Conservation (phyloP, 2,797 vertebrate genomes). For the Lacerta bilineata region DNA sequence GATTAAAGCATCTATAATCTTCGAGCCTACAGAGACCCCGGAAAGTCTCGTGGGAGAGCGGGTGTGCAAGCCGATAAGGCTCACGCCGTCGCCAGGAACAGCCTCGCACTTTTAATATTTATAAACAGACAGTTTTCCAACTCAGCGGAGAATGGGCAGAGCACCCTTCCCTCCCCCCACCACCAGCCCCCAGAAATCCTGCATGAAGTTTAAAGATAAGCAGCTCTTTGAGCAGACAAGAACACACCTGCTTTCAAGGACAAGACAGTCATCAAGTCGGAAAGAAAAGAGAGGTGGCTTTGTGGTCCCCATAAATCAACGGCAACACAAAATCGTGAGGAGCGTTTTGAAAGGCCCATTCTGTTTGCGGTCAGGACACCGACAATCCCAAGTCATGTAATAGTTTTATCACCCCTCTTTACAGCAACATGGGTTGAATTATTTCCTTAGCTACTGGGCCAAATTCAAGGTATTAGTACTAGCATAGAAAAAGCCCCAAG, state of each 20-base stretch:
- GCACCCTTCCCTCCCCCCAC: no score
- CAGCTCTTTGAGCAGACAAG: slow-evolving; percentile 49
- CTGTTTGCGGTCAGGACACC: no score
- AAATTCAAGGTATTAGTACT: no score
- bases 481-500: no score
- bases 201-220: slow-evolving; percentile 65
- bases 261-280: slow-evolving; percentile 40
- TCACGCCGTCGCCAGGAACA: slow-evolving; percentile 42
- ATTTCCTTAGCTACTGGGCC: no score
- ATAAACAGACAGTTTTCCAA: slow-evolving; percentile 53
- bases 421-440: no score
- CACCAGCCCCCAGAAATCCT: no score
- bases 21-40: slow-evolving; percentile 56
- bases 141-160: not conserved
- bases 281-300: not conserved
- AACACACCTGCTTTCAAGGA: slow-evolving; percentile 51
- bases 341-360: not conserved
- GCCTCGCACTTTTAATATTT: slow-evolving; percentile 71
- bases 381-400: no score
- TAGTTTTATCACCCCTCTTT: no score
- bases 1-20: slow-evolving; percentile 74
- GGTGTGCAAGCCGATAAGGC: slow-evolving; percentile 69
- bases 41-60: slow-evolving; percentile 42
- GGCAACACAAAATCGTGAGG: not conserved
- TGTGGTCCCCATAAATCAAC: not conserved